Conservation (phyloP, 2,113 vertebrate species). For the Rhizomys pruinosus region DNA sequence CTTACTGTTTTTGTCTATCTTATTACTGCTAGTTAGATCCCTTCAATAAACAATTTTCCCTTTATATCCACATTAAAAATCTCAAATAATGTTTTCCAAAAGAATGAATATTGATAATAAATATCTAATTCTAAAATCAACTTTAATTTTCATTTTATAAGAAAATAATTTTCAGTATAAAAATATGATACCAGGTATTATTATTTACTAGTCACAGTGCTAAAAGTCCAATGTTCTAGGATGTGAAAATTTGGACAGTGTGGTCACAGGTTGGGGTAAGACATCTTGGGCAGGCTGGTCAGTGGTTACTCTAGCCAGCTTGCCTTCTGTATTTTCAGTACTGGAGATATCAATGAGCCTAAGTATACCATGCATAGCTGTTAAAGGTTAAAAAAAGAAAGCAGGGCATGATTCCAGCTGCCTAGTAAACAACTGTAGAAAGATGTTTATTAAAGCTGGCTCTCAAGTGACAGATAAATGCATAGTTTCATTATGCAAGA, state of each 20-base stretch:
- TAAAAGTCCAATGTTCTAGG: background rate
- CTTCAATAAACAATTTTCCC: background rate
- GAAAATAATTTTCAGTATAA: slow-evolving; percentile 16
- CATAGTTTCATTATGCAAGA: slow-evolving; percentile 79
- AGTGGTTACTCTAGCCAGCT: slow-evolving; percentile 40
- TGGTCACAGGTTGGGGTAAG: background rate
- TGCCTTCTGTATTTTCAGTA: slow-evolving; percentile 48
- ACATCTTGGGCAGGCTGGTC: slow-evolving; percentile 59
- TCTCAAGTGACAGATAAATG: slow-evolving; percentile 84
- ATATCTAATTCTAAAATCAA: background rate
- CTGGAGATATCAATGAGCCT: slow-evolving; percentile 72
- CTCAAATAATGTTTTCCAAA: slow-evolving; percentile 28
- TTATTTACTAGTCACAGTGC: slow-evolving; percentile 19
- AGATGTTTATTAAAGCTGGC: slow-evolving; percentile 83
- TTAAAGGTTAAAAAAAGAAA: slow-evolving; percentile 69
- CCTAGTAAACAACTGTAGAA: slow-evolving; percentile 78
- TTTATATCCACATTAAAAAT: background rate
- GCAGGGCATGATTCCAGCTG: slow-evolving; percentile 75
- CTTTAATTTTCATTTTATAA: background rate
- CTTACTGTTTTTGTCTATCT: background rate
- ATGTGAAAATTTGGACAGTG: background rate
- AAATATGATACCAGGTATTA: background rate
- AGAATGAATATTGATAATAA: background rate
- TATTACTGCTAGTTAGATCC: background rate
- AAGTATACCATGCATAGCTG: slow-evolving; percentile 40